Evolutionary conservation across 2,797 vertebrate species (phyloP), one percentile per base, ranked within the genome.

Genomic region (Cryptoprocta ferox): DNA sequence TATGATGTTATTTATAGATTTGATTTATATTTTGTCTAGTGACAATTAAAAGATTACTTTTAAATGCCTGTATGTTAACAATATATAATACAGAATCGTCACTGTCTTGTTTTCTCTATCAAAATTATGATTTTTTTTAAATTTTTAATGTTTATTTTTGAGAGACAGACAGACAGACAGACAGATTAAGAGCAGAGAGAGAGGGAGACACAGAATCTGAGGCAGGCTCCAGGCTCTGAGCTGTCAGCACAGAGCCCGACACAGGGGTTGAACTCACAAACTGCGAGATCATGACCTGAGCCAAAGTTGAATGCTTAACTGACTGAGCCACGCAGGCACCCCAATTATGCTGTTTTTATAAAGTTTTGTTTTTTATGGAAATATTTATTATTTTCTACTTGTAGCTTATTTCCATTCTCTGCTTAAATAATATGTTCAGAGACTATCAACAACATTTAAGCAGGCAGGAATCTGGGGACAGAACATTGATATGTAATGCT

Each of bases 331-430:
- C 50, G 1, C 50, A 53, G 50, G 16, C 50, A 6, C 50, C 50
- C 50, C 50, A 18, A 16, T 53, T 68, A 30, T 68, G 8, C 21
- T 82, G 14, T 56, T 35, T 56, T 59, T 73, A 66, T 53, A 56
- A 73, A 42, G 15, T 70, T 83, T 35, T 37, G 48, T 65, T 86
- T 95, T 82, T 79, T 68, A 86, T 73, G 61, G 19, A 84, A 86
- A 8, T 35, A 0, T 53, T 98, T 89, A 26, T 81, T 92, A 1
- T 84, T 80, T 81, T 89, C 35, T 81, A 42, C 7, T 78, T 88
- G 18, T 71, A 96, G 7, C 48, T 89, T 82, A 50, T 97, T 86
- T 96, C 65, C 19, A 91, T 65, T 84, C 37, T 78, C 42, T 15
- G 32, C 14, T 88, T 80, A 85, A 84, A 92, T 89, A 71, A 91